Evolutionary conservation across 2,113 vertebrate species (phyloP), one percentile per base, ranked within the genome.

Genomic region (Labeo catla): DNA sequence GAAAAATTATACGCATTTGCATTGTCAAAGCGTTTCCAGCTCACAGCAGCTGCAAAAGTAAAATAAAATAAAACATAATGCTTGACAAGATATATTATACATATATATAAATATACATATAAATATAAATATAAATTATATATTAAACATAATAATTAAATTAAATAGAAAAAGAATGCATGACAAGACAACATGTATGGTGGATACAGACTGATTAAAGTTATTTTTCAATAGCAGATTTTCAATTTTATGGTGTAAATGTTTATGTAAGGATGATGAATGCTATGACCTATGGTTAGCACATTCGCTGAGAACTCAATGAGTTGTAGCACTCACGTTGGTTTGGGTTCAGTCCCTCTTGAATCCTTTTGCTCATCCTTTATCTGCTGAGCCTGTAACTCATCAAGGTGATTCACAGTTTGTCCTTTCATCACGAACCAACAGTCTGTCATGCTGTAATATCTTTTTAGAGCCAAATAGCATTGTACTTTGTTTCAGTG

Each of bases 361-460:
- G 16, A 21, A 45, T 73, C 4, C 16, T 12, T 73, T 47, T 47
- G 39, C 70, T 45, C 70, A 73, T n/a, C 19, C 70, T 47, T n/a
- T 73, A 47, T 47, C 43, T 79, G 34, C 54, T 7, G 28, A 54
- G 19, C 21, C 77, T 61, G 11, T 45, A 63, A 47, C 59, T 45
- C 57, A 10, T 80, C 54, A 80, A 12, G 21, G 11, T 63, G 19
- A 36, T 57, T 39, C 76, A 74, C 16, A 50, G 73, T 76, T 80
- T 80, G 34, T 79, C 21, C 76, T 43, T 57, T 79, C 54, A 43
- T 39, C 34, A 4, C 39, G 19, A 2, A 80, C 54, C 77, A 61
- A 45, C 21, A 61, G 34, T 80, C 54, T 80, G 57, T 8, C 36
- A 43, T 79, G 77, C 54, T 79, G 54, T 61, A 79, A 79, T 79